Evolutionary conservation across 2,113 vertebrate genomes (phyloP).

Genomic region (Steatornis caripensis): DNA sequence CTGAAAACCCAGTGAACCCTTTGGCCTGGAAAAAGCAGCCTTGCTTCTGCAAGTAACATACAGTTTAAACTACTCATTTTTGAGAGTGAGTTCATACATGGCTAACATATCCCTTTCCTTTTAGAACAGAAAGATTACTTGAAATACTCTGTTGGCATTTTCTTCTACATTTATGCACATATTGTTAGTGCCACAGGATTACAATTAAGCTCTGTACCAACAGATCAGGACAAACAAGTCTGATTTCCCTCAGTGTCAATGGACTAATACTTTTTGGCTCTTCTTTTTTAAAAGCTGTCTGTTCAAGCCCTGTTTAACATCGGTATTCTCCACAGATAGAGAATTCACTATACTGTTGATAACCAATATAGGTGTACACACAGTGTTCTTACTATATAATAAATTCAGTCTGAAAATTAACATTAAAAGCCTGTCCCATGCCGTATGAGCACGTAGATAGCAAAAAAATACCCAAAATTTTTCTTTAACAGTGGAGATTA

Average conservation of each 20-base stretch:
- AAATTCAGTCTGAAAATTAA: not conserved
- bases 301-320: not conserved
- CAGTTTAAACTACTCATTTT: not conserved
- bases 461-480: not conserved
- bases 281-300: not conserved
- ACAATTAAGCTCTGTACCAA: constrained; percentile 13
- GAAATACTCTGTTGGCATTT: constrained; percentile 22
- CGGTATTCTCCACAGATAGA: not conserved
- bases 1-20: not conserved
- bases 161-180: not conserved
- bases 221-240: not conserved
- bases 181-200: not conserved
- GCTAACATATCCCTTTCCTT: not conserved
- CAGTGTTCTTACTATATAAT: not conserved
- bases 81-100: not conserved
- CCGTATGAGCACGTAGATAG: not conserved
- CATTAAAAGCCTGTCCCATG: not conserved
- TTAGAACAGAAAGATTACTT: not conserved
- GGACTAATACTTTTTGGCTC: not conserved
- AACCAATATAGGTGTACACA: not conserved
- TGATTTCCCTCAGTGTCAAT: not conserved
- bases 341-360: not conserved
- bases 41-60: not conserved
- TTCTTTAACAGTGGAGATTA: not conserved
- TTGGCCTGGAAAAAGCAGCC: not conserved